phyloP scores from a whole-genome alignment of 2,797 vertebrate genomes.

The Decapterus maruadsi region DNA sequence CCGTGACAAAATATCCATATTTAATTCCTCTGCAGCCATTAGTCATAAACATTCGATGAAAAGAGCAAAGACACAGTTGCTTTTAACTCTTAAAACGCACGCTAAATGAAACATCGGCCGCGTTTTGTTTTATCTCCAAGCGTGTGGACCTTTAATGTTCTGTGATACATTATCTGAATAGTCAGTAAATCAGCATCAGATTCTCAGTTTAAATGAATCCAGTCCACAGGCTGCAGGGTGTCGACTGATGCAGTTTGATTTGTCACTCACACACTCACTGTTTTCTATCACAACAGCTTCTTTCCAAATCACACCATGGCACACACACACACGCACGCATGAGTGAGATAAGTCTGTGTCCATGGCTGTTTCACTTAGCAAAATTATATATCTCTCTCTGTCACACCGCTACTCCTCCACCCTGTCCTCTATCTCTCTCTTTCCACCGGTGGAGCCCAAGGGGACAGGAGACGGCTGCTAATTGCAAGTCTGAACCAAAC shows the following conservation, averaged over 20 bases:
- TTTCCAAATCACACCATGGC: constrained; percentile 52
- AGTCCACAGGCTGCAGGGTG: constrained; percentile 40
- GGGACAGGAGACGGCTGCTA: constrained; percentile 76
- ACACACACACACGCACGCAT: constrained; percentile 21
- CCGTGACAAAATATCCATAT: constrained; percentile 46
- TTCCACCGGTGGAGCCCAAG: constrained; percentile 39
- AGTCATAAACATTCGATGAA: constrained; percentile 11
- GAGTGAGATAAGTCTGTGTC: constrained; percentile 56
- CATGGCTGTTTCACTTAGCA: constrained; percentile 39
- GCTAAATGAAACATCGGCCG: neutral
- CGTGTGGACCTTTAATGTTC: neutral
- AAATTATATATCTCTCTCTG: constrained; percentile 36
- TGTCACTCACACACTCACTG: constrained; percentile 28
- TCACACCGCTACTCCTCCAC: constrained; percentile 27
- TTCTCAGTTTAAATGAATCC: constrained; percentile 43
- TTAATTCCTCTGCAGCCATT: constrained; percentile 40
- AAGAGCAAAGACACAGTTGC: neutral
- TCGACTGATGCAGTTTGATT: constrained; percentile 47
- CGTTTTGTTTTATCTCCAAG: neutral
- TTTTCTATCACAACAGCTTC: constrained; percentile 52
- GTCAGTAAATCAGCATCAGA: constrained; percentile 47
- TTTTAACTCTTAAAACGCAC: neutral
- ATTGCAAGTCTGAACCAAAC: constrained; percentile 70
- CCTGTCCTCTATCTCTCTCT: constrained; percentile 16
- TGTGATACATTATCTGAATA: constrained; percentile 13